Evolutionary conservation across 2,888 invertebrate genomes (phyloP), one percentile per base, ranked within the genome.

Genomic region (Amphipyra tragopoginis): DNA sequence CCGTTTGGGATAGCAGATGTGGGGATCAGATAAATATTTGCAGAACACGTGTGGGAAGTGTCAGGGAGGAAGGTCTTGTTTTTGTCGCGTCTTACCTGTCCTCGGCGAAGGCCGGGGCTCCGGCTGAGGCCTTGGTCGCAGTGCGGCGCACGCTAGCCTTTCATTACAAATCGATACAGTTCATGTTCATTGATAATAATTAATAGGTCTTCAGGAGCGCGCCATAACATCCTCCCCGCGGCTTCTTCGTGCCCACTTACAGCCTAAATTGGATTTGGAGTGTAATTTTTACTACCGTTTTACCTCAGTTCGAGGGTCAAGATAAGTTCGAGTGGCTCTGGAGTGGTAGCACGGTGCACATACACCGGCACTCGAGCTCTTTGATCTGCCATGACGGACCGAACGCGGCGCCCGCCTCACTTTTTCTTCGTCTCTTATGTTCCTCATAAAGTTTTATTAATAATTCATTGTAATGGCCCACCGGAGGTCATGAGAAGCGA

Each of bases 221-320:
- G 60, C 65, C 75, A 78, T 78, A 85, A 81, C 85, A 82, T 85
- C 84, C 81, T 86, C 78, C 86, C 79, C 78, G 86, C 83, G 81
- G 82, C 84, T 78, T 75, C 77, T 84, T 81, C 80, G 77, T 81
- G 83, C 78, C 86, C 90, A 90, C 90, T 90, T 87, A 87, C 71
- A 80, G 58, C 81, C 86, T 74, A 85, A 86, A 89, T 90, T 88
- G 84, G 83, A 88, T 88, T 86, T 89, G 84, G 82, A 90, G 91
- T 90, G 91, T 92, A 90, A 92, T 89, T 93, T 93, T 93, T 92
- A 93, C 90, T 92, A 89, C 93, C 89, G 90, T 92, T 90, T 90
- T 90, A 91, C 91, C 90, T 90, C 80, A 63, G 68, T 65, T 92
- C 90, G 83, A 92, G 91, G 88, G 88, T 86, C 88, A 80, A 86